A percentile compares a stretch with the other conserved stretches of the same genome.
Conservation (phyloP, 2,888 invertebrate species). For the Pteria penguin region DNA sequence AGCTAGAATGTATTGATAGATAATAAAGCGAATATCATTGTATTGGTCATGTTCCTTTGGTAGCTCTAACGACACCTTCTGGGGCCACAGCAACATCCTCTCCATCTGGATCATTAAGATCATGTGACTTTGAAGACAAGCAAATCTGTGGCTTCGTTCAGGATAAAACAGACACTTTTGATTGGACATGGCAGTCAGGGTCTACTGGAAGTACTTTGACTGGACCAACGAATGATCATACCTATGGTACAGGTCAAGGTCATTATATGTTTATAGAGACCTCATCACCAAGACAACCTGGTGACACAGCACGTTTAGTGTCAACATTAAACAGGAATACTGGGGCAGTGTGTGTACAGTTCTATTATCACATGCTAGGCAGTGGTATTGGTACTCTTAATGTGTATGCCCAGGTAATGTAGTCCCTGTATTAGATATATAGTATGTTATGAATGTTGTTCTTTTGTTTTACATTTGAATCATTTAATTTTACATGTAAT, state of each 20-base stretch:
- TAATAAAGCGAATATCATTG: too few species aligned
- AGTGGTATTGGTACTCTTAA: conserved; percentile 64
- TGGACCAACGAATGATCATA: conserved; percentile 60
- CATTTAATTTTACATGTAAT: background rate
- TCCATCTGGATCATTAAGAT: conserved; percentile 24
- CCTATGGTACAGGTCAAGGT: conserved; percentile 48
- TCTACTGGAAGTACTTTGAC: conserved; percentile 50
- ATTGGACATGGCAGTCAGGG: conserved; percentile 57
- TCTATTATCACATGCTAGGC: conserved; percentile 74
- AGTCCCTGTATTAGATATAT: too few species aligned
- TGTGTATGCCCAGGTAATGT: conserved; percentile 63
- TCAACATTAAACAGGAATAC: conserved; percentile 58
- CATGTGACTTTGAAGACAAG: conserved; percentile 56
- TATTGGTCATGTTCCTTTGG: too few species aligned
- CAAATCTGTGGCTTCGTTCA: conserved; percentile 54
- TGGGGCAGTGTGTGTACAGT: conserved; percentile 61
- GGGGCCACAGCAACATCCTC: conserved; percentile 13
- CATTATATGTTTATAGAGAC: conserved; percentile 84
- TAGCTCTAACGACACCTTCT: conserved; percentile 1
- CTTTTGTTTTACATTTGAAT: too few species aligned
- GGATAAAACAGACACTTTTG: conserved; percentile 48
- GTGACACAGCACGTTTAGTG: conserved; percentile 69
- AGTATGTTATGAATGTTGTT: too few species aligned
- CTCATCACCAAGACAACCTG: conserved; percentile 82
- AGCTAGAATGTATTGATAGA: too few species aligned